These are phyloP conservation scores for Drosophila arizonae DNA, from an alignment of 1,140 invertebrate genomes.

Conservation along the genomic window DNA sequence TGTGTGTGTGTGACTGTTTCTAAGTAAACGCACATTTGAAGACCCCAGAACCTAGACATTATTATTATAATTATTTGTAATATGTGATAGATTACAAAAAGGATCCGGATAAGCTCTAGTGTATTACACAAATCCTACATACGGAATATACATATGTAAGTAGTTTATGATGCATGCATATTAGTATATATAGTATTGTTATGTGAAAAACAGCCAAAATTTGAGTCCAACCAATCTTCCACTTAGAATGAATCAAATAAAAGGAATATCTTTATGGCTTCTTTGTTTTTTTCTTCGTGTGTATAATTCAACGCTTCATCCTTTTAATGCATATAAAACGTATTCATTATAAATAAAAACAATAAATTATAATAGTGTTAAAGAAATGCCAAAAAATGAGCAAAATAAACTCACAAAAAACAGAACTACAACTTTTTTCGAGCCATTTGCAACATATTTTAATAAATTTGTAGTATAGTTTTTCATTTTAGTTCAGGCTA, in stretches of 20 bases:
- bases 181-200: neutral
- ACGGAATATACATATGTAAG: conserved; percentile 10
- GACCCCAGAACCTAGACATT: conserved; percentile 29
- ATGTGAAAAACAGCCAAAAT: conserved; percentile 37
- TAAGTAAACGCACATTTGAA: conserved; percentile 39
- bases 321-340: conserved; percentile 9
- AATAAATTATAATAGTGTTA: conserved; percentile 10
- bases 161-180: conserved; percentile 19
- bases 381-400: conserved; percentile 27
- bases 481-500: neutral
- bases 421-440: conserved; percentile 21
- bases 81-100: conserved; percentile 44
- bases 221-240: conserved; percentile 6
- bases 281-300: neutral
- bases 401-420: neutral
- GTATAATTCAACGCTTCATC: neutral
- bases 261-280: neutral
- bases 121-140: conserved; percentile 35
- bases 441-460: conserved; percentile 5
- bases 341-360: conserved; percentile 16
- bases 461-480: conserved; percentile 14
- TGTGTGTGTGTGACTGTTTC: conserved; percentile 28
- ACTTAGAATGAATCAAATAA: neutral
- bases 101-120: conserved; percentile 43
- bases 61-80: conserved; percentile 29